Conservation (phyloP, 1,140 invertebrate genomes). For the Berghia stephanieae region DNA sequence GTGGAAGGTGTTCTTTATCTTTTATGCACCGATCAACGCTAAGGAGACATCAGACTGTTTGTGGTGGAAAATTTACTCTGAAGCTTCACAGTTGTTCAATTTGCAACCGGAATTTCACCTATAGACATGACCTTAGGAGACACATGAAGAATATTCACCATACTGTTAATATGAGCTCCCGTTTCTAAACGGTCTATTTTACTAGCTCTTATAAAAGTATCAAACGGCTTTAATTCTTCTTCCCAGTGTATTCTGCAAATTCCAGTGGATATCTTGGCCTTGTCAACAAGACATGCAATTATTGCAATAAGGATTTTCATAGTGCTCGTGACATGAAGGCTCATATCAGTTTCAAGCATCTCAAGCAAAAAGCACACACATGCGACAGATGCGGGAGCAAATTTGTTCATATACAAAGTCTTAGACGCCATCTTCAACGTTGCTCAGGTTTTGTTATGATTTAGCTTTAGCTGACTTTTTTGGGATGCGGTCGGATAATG, state of each 20-base stretch:
- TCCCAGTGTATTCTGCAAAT: neutral
- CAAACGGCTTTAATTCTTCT: neutral
- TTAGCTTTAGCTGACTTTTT: too few species aligned
- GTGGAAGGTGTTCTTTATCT: constrained; percentile 22
- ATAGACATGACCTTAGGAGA: constrained; percentile 22
- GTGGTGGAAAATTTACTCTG: constrained; percentile 20
- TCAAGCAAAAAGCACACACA: too few species aligned
- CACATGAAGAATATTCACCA: constrained; percentile 20
- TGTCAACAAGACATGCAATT: neutral
- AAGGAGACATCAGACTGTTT: constrained; percentile 18
- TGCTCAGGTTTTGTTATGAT: too few species aligned
- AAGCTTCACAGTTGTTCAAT: constrained; percentile 20
- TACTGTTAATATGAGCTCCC: neutral
- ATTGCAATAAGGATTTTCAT: neutral
- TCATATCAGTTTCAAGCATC: too few species aligned
- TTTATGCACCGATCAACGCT: constrained; percentile 26
- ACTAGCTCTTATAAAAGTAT: neutral
- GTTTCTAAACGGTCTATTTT: neutral
- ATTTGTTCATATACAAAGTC: too few species aligned
- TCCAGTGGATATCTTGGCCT: neutral
- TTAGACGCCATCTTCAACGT: too few species aligned
- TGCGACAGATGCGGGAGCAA: too few species aligned
- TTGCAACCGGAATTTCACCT: constrained; percentile 18
- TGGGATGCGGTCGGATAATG: too few species aligned
- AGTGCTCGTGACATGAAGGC: too few species aligned